Conservation (phyloP, 2,113 vertebrate species). For the Thamnophis sirtalis region DNA sequence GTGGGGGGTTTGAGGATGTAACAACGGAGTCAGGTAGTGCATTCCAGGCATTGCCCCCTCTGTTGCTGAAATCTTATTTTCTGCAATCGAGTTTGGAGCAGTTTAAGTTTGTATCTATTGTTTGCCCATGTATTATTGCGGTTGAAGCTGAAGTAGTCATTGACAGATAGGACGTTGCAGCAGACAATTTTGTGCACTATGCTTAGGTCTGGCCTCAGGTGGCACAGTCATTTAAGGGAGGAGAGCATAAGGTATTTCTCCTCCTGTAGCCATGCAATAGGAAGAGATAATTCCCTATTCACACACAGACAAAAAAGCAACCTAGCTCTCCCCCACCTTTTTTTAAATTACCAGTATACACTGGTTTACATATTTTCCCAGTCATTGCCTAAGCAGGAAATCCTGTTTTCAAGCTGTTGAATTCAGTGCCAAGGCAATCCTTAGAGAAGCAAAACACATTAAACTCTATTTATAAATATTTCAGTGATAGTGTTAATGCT, state of each 20-base stretch:
- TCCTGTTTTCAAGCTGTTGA: neutral
- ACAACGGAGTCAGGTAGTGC: too few relatives aligned
- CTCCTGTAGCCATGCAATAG: neutral
- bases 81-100: too few relatives aligned
- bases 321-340: neutral
- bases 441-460: neutral
- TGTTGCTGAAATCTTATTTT: too few relatives aligned
- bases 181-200: too few relatives aligned
- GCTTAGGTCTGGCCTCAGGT: too few relatives aligned
- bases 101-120: too few relatives aligned
- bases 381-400: neutral
- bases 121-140: too few relatives aligned
- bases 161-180: too few relatives aligned
- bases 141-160: too few relatives aligned
- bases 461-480: neutral
- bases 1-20: too few relatives aligned
- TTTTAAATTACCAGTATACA: neutral
- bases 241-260: neutral
- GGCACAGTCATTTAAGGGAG: neutral
- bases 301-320: neutral
- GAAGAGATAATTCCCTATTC: neutral
- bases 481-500: neutral
- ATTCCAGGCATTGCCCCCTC: too few relatives aligned
- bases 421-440: neutral
- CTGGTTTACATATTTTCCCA: neutral